Evolutionary conservation across 2,888 invertebrate genomes (phyloP).

Genomic region (Melangyna quadrimaculata): DNA sequence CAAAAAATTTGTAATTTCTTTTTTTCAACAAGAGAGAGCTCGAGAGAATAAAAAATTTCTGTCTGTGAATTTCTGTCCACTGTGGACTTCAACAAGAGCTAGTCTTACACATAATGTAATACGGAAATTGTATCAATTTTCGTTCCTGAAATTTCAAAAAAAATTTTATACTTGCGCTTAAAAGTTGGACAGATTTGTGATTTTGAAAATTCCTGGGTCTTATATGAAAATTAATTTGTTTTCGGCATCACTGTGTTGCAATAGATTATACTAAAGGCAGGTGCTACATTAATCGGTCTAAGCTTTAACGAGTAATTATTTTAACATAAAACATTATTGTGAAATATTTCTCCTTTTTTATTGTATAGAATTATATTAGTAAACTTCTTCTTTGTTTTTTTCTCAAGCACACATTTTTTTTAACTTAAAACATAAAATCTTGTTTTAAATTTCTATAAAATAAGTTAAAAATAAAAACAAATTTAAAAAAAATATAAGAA

Average conservation of each 20-base stretch:
- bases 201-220: not conserved
- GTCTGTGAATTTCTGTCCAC: too few relatives aligned
- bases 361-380: not conserved
- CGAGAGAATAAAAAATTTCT: too few relatives aligned
- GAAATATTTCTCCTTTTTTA: not conserved
- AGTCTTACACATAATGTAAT: too few relatives aligned
- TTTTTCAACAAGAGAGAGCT: too few relatives aligned
- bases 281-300: too few relatives aligned
- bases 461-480: conserved; percentile 16
- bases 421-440: conserved; percentile 33
- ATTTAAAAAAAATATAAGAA: conserved; percentile 32
- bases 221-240: not conserved
- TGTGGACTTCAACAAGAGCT: too few relatives aligned
- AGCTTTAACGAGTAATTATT: too few relatives aligned
- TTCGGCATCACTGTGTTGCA: not conserved
- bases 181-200: too few relatives aligned
- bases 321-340: not conserved
- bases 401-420: conserved; percentile 10
- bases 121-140: too few relatives aligned
- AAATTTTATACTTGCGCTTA: too few relatives aligned
- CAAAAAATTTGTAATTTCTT: too few relatives aligned
- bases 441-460: conserved; percentile 30
- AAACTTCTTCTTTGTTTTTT: conserved; percentile 4
- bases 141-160: too few relatives aligned
- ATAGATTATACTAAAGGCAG: not conserved